Percentiles rank a stretch among this genome's conserved stretches.
Conservation (phyloP, 1,140 invertebrate genomes). For the Ooceraea biroi region DNA sequence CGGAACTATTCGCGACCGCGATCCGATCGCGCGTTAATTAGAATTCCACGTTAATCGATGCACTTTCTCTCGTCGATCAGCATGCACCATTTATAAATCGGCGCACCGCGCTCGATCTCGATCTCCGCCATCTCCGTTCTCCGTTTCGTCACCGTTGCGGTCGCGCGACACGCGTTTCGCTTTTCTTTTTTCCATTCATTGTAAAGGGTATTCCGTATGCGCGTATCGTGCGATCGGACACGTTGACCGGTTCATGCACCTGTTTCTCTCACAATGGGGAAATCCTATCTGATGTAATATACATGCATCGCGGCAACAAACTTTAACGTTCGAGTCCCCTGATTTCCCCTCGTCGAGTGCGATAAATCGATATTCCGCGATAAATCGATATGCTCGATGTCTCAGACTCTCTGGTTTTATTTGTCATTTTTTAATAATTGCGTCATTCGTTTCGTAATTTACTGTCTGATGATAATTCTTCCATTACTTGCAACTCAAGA, state of each 20-base stretch:
- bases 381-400: neutral
- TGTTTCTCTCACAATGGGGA: neutral
- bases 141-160: conserved; percentile 35
- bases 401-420: neutral
- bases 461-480: too few relatives aligned
- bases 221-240: conserved; percentile 16
- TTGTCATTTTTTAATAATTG: too few relatives aligned
- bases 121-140: conserved; percentile 21
- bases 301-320: neutral
- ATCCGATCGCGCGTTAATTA: conserved; percentile 75
- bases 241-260: neutral
- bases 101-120: neutral
- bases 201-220: conserved; percentile 23
- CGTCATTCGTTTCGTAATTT: too few relatives aligned
- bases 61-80: conserved; percentile 52
- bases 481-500: too few relatives aligned
- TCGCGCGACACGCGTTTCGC: conserved; percentile 16
- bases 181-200: conserved; percentile 8
- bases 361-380: too few relatives aligned
- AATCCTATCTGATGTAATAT: conserved; percentile 6
- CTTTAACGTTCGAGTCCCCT: neutral
- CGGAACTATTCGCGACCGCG: conserved; percentile 28
- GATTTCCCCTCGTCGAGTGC: neutral
- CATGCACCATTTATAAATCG: conserved; percentile 27
- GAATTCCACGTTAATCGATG: conserved; percentile 67